Evolutionary conservation across 2,888 invertebrate species (phyloP).

Genomic region (Tachina grossa): DNA sequence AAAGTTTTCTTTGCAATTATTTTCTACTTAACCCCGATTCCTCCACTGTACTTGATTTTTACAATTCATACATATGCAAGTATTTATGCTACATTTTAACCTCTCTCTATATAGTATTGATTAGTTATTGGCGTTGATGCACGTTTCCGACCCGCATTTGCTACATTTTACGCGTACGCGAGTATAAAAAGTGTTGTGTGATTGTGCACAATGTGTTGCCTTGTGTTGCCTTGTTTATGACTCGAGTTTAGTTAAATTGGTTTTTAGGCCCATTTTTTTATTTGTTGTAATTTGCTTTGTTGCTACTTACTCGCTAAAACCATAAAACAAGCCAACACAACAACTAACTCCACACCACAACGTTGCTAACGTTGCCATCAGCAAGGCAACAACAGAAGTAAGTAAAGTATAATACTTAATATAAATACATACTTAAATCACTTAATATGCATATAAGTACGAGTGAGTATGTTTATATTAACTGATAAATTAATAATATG

Average conservation of each 20-base stretch:
- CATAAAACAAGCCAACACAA: constrained; percentile 36
- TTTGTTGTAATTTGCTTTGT: constrained; percentile 2
- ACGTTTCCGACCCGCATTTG: constrained; percentile 65
- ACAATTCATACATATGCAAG: neutral
- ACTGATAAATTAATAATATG: constrained; percentile 67
- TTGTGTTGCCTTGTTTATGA: constrained; percentile 22
- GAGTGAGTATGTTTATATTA: constrained; percentile 51
- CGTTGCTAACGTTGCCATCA: constrained; percentile 4
- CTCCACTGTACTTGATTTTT: constrained; percentile 39
- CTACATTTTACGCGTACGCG: constrained; percentile 32
- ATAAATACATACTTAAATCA: neutral
- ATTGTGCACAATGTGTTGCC: constrained; percentile 39
- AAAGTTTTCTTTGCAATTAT: neutral
- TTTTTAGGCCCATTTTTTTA: constrained; percentile 47
- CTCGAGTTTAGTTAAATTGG: constrained; percentile 40
- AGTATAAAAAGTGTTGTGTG: constrained; percentile 36
- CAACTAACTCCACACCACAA: constrained; percentile 4
- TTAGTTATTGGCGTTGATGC: constrained; percentile 62
- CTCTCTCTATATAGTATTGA: constrained; percentile 46
- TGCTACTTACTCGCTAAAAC: constrained; percentile 22
- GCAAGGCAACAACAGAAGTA: neutral
- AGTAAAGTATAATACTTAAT: neutral
- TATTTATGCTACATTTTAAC: constrained; percentile 40
- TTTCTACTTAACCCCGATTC: constrained; percentile 18
- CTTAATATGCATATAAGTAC: constrained; percentile 29